These are phyloP conservation scores for Meloidogyne floridensis DNA, from an alignment of 1,140 invertebrate species.

Conservation along the genomic window DNA sequence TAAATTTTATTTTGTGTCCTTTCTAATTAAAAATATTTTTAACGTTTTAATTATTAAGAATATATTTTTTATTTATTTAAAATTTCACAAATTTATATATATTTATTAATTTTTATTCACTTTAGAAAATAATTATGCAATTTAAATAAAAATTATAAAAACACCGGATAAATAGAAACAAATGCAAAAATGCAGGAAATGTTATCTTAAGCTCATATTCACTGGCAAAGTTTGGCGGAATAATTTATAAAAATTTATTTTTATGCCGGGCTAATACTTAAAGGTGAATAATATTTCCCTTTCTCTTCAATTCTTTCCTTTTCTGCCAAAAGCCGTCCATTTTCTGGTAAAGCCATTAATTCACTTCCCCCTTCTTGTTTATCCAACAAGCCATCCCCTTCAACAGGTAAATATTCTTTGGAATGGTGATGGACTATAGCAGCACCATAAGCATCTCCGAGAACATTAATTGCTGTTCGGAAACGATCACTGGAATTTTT, in stretches of 20 bases:
- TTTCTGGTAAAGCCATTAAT: conserved; percentile 2
- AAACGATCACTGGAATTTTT: conserved; percentile 75
- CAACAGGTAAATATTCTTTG: conserved; percentile 24
- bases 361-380: background rate
- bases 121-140: no score
- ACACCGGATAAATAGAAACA: no score
- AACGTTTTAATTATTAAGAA: no score
- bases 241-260: background rate
- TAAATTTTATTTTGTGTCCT: no score
- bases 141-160: no score
- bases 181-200: background rate
- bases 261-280: background rate
- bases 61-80: no score
- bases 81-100: no score
- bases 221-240: background rate
- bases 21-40: no score
- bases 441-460: conserved; percentile 89
- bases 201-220: conserved; percentile 1
- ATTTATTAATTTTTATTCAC: no score
- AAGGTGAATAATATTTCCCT: background rate
- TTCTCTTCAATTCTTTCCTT: background rate
- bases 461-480: conserved; percentile 91
- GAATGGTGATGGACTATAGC: conserved; percentile 77
- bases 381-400: background rate
- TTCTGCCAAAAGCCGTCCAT: background rate